Conservation (phyloP, 2,888 invertebrate species). For the Cheilosia vernalis region DNA sequence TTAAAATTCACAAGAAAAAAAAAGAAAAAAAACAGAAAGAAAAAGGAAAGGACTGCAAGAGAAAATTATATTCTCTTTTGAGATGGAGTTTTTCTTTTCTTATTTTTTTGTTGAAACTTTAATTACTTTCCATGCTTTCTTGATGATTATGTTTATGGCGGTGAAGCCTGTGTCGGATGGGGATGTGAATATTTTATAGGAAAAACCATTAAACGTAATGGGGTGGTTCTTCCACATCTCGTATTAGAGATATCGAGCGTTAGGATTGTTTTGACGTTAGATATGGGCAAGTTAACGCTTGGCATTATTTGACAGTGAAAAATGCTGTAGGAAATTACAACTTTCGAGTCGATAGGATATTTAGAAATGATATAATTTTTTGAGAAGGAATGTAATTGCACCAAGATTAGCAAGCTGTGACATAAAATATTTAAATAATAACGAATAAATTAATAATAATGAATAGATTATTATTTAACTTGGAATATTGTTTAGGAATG, state of each 20-base stretch:
- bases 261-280: conserved; percentile 39
- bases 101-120: conserved; percentile 53
- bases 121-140: conserved; percentile 71
- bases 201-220: conserved; percentile 54
- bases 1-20: conserved; percentile 28
- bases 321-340: no score
- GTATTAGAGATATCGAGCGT: background rate
- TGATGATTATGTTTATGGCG: conserved; percentile 66
- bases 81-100: conserved; percentile 18
- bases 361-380: no score
- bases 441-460: no score
- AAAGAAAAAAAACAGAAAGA: background rate
- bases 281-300: background rate
- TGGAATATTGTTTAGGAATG: no score
- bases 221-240: conserved; percentile 1
- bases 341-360: no score
- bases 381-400: no score
- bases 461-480: no score
- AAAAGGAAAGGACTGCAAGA: conserved; percentile 5
- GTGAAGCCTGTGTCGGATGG: background rate
- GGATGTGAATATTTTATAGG: conserved; percentile 57
- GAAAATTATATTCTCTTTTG: conserved; percentile 18
- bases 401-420: no score
- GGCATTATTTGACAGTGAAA: no score
- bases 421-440: no score